Conservation (phyloP, 2,888 invertebrate genomes). For the Hylaea fasciaria region DNA sequence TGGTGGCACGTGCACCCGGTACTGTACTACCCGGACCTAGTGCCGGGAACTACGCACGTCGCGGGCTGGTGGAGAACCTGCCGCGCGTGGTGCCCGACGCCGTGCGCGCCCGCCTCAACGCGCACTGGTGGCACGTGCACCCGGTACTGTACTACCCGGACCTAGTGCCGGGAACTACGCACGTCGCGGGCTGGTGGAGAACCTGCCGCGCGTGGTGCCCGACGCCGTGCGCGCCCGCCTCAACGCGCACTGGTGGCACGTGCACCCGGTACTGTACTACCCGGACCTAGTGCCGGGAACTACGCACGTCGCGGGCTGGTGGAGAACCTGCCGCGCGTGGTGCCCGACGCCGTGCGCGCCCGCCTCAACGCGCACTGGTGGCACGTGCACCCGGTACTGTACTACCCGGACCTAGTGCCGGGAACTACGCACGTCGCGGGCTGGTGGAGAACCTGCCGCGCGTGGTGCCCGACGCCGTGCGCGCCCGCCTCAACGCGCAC, state of each 20-base stretch:
- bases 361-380: slow-evolving; percentile 90
- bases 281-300: slow-evolving; percentile 54
- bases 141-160: slow-evolving; percentile 83
- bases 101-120: slow-evolving; percentile 89
- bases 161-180: slow-evolving; percentile 57
- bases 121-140: slow-evolving; percentile 90
- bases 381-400: slow-evolving; percentile 88
- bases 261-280: slow-evolving; percentile 87
- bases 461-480: slow-evolving; percentile 89
- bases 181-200: slow-evolving; percentile 94
- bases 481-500: slow-evolving; percentile 90
- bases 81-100: slow-evolving; percentile 91
- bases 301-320: slow-evolving; percentile 93
- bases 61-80: slow-evolving; percentile 96
- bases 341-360: slow-evolving; percentile 89
- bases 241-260: slow-evolving; percentile 90
- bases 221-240: slow-evolving; percentile 87
- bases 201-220: slow-evolving; percentile 95
- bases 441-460: slow-evolving; percentile 96
- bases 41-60: too few relatives aligned
- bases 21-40: slow-evolving; percentile 28
- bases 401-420: background rate
- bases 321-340: slow-evolving; percentile 95
- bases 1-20: slow-evolving; percentile 91
- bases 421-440: too few relatives aligned